Percentiles rank a stretch among this genome's conserved stretches.
These are phyloP conservation scores for Fulica atra DNA, from an alignment of 2,113 vertebrate genomes.

Conservation along the genomic window DNA sequence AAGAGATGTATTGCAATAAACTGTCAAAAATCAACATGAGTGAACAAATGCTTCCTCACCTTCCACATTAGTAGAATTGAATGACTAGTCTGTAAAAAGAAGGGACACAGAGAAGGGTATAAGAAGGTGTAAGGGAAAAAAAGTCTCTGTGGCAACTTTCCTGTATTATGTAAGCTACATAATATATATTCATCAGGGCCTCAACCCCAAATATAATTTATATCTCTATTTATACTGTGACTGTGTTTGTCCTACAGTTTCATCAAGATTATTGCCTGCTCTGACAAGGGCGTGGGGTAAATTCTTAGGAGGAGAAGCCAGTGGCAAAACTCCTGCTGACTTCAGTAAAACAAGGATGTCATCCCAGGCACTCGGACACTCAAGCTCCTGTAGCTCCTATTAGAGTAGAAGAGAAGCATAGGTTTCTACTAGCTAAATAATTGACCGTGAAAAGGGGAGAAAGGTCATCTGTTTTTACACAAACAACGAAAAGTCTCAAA, in stretches of 20 bases:
- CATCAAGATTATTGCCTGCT: neutral
- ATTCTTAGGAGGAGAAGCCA: neutral
- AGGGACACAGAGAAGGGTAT: neutral
- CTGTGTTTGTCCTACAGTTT: neutral
- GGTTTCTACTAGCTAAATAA: neutral
- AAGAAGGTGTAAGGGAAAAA: neutral
- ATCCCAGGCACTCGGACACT: neutral
- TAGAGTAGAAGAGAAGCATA: neutral
- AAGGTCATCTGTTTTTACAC: neutral
- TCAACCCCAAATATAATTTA: neutral
- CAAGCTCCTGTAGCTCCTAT: neutral
- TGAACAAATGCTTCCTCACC: neutral
- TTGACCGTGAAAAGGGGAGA: neutral
- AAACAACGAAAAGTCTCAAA: neutral
- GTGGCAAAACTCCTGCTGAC: neutral
- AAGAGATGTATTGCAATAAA: neutral
- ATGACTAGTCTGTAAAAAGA: neutral
- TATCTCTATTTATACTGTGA: neutral
- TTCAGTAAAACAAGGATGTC: neutral
- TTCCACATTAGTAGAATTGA: neutral
- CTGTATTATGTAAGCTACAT: neutral
- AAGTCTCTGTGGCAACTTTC: neutral
- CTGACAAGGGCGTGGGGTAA: neutral
- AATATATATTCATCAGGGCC: neutral
- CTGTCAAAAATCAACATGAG: neutral